These are phyloP conservation scores for Rattus rattus DNA, from an alignment of 2,113 vertebrate species.

Conservation along the genomic window DNA sequence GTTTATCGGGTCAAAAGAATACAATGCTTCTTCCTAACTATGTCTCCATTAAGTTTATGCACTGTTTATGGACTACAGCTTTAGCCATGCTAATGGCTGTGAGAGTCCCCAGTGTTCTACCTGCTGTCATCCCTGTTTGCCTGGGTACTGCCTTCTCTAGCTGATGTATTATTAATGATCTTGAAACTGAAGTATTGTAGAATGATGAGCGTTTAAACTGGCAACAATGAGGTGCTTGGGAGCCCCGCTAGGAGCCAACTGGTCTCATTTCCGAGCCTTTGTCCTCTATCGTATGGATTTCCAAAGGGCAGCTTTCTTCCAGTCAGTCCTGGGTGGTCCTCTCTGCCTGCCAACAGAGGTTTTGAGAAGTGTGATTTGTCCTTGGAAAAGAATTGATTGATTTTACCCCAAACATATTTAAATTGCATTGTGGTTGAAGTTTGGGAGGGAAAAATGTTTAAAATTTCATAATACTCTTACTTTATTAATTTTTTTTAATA, in stretches of 20 bases:
- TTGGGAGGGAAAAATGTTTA: slow-evolving; percentile 11
- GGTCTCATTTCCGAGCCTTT: slow-evolving; percentile 80
- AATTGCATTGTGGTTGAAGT: neutral
- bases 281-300: slow-evolving; percentile 76
- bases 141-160: slow-evolving; percentile 83
- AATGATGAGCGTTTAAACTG: slow-evolving; percentile 85
- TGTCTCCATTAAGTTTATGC: slow-evolving; percentile 19
- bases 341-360: neutral
- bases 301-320: slow-evolving; percentile 47
- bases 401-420: slow-evolving; percentile 64
- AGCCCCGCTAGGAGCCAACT: slow-evolving; percentile 80
- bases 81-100: slow-evolving; percentile 77
- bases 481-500: slow-evolving; percentile 68
- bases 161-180: slow-evolving; percentile 89
- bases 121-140: slow-evolving; percentile 78
- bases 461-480: neutral
- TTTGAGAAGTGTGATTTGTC: neutral
- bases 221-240: slow-evolving; percentile 81
- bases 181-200: slow-evolving; percentile 86
- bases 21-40: slow-evolving; percentile 13
- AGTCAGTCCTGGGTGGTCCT: no score
- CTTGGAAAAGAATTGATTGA: slow-evolving; percentile 25
- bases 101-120: slow-evolving; percentile 76
- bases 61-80: slow-evolving; percentile 82
- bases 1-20: neutral